A percentile compares a stretch with the other conserved stretches of the same genome.
Conservation (phyloP, 1,140 invertebrate genomes). For the Drosophila subobscura region DNA sequence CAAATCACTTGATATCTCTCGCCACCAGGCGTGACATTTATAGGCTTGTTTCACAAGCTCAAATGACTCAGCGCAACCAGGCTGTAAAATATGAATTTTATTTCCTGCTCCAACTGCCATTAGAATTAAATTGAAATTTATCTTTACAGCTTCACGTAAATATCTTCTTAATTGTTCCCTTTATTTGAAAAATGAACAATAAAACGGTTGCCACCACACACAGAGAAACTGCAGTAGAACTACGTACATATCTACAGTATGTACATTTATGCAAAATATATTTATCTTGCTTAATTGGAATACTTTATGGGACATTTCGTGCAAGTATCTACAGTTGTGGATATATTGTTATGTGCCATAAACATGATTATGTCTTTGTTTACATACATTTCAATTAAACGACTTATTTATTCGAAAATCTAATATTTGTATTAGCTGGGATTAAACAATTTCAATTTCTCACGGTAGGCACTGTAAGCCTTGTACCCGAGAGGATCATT, state of each 20-base stretch:
- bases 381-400: no score
- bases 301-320: conserved; percentile 16
- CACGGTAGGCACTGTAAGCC: no score
- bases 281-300: conserved; percentile 18
- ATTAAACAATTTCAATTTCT: no score
- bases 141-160: conserved; percentile 37
- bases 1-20: conserved; percentile 26
- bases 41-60: conserved; percentile 37
- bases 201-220: conserved; percentile 15
- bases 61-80: conserved; percentile 35
- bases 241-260: not conserved
- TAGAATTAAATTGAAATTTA: conserved; percentile 38
- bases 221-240: not conserved
- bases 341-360: no score
- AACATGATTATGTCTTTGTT: no score
- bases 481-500: no score
- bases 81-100: conserved; percentile 19
- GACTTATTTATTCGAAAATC: no score
- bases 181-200: conserved; percentile 33
- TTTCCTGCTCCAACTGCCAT: conserved; percentile 27
- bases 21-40: conserved; percentile 37
- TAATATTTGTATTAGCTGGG: no score
- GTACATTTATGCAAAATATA: conserved; percentile 1
- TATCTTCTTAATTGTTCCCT: conserved; percentile 20
- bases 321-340: no score